A percentile compares a stretch with the other conserved stretches of the same genome.
These are phyloP conservation scores for Cercopithecus hamlyni DNA, from an alignment of 2,797 vertebrate genomes.

Conservation along the genomic window DNA sequence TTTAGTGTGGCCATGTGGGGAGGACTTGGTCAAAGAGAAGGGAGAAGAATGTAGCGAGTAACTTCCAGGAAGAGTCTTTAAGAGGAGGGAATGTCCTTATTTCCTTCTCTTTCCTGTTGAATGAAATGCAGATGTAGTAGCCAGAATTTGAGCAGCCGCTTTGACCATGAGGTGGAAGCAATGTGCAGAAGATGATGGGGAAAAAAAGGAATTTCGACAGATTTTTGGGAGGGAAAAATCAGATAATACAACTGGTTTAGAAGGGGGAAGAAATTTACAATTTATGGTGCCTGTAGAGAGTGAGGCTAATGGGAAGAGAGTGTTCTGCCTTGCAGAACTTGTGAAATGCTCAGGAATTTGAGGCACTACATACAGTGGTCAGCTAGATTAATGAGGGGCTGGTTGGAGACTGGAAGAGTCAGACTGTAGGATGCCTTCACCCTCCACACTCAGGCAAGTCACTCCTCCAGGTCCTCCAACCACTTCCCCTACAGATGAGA, in stretches of 20 bases:
- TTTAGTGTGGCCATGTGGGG: accelerated
- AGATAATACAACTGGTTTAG: neutral
- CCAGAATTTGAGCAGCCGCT: neutral
- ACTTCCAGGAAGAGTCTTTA: neutral
- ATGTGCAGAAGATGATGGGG: neutral
- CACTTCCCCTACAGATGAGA: neutral
- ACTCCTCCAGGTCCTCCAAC: neutral
- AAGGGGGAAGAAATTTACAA: neutral
- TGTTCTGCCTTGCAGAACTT: neutral
- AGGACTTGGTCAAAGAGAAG: neutral
- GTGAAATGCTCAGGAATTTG: neutral
- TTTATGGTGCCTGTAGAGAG: neutral
- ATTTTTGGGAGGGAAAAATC: neutral
- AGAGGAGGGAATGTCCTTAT: neutral
- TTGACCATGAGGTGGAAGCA: neutral
- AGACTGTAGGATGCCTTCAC: neutral
- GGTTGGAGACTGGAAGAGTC: neutral
- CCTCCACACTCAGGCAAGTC: neutral
- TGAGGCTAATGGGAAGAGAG: too few relatives aligned
- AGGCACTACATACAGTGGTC: accelerated
- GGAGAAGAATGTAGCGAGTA: neutral
- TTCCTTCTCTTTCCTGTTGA: neutral
- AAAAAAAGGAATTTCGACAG: neutral
- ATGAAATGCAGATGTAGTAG: neutral
- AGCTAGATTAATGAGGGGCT: neutral